These are phyloP conservation scores for Julus scandinavius DNA, from an alignment of 2,888 invertebrate genomes.

Conservation along the genomic window DNA sequence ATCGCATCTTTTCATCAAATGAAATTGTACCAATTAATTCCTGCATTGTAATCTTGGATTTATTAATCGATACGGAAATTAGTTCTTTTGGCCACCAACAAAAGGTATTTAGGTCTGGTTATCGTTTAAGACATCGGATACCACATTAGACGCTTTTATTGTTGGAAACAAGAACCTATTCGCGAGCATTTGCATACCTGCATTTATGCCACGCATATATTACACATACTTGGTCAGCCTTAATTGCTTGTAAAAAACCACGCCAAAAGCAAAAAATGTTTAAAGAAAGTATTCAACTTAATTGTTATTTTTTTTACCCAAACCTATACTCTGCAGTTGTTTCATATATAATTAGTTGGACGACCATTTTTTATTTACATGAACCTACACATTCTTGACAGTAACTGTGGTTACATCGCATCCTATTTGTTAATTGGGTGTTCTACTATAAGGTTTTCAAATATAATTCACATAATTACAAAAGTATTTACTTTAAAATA, in stretches of 20 bases:
- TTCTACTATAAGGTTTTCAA: neutral
- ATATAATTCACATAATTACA: neutral
- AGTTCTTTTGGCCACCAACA: neutral
- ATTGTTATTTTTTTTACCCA: neutral
- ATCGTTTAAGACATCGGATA: neutral
- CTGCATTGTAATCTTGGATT: neutral
- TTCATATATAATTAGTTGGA: neutral
- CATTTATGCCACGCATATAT: conserved; percentile 8
- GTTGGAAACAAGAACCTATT: neutral
- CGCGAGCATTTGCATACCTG: neutral
- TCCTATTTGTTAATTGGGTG: neutral
- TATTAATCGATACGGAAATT: conserved; percentile 1
- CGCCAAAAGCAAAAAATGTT: neutral
- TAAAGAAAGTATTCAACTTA: neutral
- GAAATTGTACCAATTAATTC: neutral
- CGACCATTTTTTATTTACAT: neutral
- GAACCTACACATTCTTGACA: neutral
- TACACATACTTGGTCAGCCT: conserved; percentile 25
- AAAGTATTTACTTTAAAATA: neutral
- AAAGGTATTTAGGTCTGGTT: conserved; percentile 8
- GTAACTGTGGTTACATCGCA: neutral
- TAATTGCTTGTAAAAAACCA: neutral
- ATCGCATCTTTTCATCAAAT: neutral
- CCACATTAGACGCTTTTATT: neutral
- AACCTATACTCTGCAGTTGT: neutral